phyloP scores from a whole-genome alignment of 2,888 invertebrate species.

The Lutraria lutraria region DNA sequence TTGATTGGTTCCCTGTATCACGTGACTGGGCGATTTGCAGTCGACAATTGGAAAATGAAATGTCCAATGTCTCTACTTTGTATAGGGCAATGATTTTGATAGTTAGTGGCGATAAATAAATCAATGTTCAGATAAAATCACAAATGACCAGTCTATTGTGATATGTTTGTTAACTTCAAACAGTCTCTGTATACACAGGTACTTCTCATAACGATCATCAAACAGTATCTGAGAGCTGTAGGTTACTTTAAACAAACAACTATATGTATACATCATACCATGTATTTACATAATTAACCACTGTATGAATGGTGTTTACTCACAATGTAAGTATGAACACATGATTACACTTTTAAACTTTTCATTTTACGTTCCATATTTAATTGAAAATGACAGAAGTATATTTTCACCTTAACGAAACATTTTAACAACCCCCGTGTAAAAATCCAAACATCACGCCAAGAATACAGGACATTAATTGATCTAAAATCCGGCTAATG shows the following conservation, averaged over 20 bases:
- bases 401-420: too few relatives aligned
- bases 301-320: background rate
- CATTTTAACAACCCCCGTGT: too few relatives aligned
- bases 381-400: background rate
- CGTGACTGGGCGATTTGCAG: background rate
- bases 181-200: background rate
- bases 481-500: too few relatives aligned
- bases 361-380: background rate
- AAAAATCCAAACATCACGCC: too few relatives aligned
- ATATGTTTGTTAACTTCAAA: slow-evolving; percentile 15
- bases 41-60: slow-evolving; percentile 1
- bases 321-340: background rate
- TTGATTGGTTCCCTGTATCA: background rate
- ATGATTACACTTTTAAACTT: background rate
- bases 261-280: background rate
- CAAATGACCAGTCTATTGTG: background rate
- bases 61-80: background rate
- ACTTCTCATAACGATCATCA: background rate
- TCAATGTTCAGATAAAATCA: slow-evolving; percentile 20
- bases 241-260: background rate
- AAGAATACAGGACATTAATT: too few relatives aligned
- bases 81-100: slow-evolving; percentile 2
- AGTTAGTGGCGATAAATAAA: slow-evolving; percentile 17
- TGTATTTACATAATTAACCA: background rate
- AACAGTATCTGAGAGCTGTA: background rate